Evolutionary conservation across 2,888 invertebrate species (phyloP).

Genomic region (Torymus texanus): DNA sequence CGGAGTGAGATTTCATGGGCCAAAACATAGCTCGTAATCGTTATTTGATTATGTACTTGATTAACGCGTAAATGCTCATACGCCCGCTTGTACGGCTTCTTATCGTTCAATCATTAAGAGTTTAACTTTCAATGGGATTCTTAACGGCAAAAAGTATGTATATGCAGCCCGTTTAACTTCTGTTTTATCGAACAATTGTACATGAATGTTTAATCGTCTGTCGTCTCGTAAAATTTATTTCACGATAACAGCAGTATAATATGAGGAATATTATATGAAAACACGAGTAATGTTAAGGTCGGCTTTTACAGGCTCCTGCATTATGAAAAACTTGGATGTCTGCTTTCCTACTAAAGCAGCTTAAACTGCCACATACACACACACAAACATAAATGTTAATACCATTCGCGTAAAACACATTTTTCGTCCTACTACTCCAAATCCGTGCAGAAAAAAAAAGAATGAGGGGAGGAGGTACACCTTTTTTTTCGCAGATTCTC

Average conservation of each 20-base stretch:
- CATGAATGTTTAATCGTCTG: too few relatives aligned
- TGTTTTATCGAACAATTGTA: too few relatives aligned
- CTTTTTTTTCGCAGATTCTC: not conserved
- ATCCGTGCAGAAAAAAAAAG: too few relatives aligned
- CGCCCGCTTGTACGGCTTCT: too few relatives aligned
- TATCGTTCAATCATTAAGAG: slow-evolving; percentile 3
- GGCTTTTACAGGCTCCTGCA: not conserved
- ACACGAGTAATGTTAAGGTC: not conserved
- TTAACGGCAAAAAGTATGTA: not conserved
- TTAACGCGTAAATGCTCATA: slow-evolving; percentile 1
- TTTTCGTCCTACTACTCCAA: too few relatives aligned
- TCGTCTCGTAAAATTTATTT: not conserved
- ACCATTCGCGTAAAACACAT: too few relatives aligned
- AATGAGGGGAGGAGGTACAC: too few relatives aligned
- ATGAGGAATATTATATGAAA: not conserved
- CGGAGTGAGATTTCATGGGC: not conserved
- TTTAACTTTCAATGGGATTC: not conserved
- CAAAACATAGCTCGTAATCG: slow-evolving; percentile 1
- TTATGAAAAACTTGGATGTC: too few relatives aligned
- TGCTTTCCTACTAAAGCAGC: too few relatives aligned
- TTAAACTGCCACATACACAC: too few relatives aligned
- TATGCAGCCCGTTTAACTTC: too few relatives aligned
- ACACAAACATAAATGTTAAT: too few relatives aligned
- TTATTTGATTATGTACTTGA: slow-evolving; percentile 27
- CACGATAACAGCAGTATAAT: not conserved